Conservation (phyloP, 1,140 invertebrate genomes). For the Drosophila nikananu region DNA sequence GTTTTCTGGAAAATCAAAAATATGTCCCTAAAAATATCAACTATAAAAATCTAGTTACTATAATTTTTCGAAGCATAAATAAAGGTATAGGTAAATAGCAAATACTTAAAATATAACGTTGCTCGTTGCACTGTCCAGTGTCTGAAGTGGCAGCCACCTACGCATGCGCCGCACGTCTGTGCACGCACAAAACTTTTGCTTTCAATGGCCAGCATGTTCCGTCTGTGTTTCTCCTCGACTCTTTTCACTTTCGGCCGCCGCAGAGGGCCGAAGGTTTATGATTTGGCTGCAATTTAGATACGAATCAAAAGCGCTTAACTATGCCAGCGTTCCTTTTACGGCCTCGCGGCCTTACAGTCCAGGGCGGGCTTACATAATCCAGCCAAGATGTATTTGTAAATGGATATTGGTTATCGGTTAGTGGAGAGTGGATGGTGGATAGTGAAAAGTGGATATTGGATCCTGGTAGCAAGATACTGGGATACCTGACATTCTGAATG, state of each 20-base stretch:
- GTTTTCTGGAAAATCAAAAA: neutral
- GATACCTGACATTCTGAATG: neutral
- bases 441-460: neutral
- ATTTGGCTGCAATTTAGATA: conserved; percentile 46
- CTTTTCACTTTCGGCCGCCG: conserved; percentile 71
- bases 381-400: conserved; percentile 16
- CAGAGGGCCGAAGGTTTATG: conserved; percentile 43
- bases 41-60: neutral
- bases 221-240: conserved; percentile 32
- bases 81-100: too few relatives aligned
- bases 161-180: conserved; percentile 62
- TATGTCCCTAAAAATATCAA: neutral
- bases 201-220: conserved; percentile 68
- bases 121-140: conserved; percentile 19
- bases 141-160: conserved; percentile 13
- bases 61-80: too few relatives aligned
- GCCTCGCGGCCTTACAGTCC: conserved; percentile 2
- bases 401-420: neutral
- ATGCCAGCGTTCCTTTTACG: conserved; percentile 25
- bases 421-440: neutral
- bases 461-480: neutral
- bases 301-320: conserved; percentile 40
- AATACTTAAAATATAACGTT: neutral
- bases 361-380: conserved; percentile 32
- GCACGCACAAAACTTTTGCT: conserved; percentile 71